Conservation (phyloP, 1,140 invertebrate species). For the Drosophila nasuta region DNA sequence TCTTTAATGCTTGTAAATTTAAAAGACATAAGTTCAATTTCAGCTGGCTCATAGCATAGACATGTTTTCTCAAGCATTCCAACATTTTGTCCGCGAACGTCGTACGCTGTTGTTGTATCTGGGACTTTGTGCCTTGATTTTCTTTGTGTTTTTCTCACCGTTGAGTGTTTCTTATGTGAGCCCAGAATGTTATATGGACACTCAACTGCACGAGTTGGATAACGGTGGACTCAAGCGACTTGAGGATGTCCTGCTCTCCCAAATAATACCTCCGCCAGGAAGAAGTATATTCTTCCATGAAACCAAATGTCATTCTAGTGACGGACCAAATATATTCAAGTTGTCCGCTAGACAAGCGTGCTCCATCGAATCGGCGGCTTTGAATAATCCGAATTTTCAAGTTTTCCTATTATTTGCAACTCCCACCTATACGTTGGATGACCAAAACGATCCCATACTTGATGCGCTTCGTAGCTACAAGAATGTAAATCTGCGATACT, state of each 20-base stretch:
- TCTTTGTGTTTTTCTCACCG: neutral
- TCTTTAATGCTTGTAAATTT: neutral
- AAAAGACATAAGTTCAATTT: neutral
- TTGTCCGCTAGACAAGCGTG: conserved; percentile 88
- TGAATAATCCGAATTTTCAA: conserved; percentile 86
- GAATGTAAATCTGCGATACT: conserved; percentile 87
- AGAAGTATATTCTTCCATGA: conserved; percentile 87
- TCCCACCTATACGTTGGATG: conserved; percentile 62
- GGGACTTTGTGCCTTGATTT: neutral
- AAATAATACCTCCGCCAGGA: conserved; percentile 80
- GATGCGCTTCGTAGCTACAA: conserved; percentile 86
- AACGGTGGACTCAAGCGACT: conserved; percentile 13
- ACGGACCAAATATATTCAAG: conserved; percentile 24
- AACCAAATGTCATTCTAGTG: conserved; percentile 84
- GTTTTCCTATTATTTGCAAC: conserved; percentile 87
- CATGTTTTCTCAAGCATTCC: neutral
- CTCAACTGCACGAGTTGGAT: neutral
- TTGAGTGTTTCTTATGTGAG: neutral
- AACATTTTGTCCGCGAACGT: neutral
- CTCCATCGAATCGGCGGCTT: conserved; percentile 89
- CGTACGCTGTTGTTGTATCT: neutral
- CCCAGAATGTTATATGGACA: neutral
- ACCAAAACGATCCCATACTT: conserved; percentile 60
- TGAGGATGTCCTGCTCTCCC: conserved; percentile 61
- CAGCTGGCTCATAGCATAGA: neutral